Evolutionary conservation across 30 jellyfish, hydroid and myxozoan species (phyloP), one percentile per base, ranked within the genome.

Genomic region (Nemopilema nomurai): DNA sequence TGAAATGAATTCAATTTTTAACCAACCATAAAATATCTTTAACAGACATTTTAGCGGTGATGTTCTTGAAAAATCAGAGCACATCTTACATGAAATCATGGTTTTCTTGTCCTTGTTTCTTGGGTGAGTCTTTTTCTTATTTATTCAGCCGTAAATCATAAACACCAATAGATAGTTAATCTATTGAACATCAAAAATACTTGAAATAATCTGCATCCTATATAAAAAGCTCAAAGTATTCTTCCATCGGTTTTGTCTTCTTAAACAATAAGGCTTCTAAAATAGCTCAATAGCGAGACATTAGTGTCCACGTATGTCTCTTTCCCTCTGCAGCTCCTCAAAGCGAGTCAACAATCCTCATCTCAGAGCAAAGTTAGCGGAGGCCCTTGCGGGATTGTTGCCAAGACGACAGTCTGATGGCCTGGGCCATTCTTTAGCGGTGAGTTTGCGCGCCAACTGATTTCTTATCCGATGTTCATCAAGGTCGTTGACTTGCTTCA

Each of bases 331-430:
- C 83, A 94, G 99, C 51, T 74, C 90, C 18, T 75, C 99, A 13
- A 62, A 64, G 53, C 91, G 99, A 16, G 41, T 89, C 62, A 85
- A 94, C 29, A 96, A 96, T 82, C 99, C 99, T 1, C 99, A 96
- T 80, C 76, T 87, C 51, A 89, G 99, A 28, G 99, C 99, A 18
- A 96, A 96, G 66, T 85, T 89, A 8, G 98, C 99, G 17, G 98
- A 96, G 83, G 95, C 98, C 17, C 79, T 95, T 22, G 97, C 97
- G 49, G 97, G 97, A 0, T 84, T 94, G 63, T 72, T 94, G 18
- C 99, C 99, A 22, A 77, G 89, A 29, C 32, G 33, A 24, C 69
- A 70, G 51, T 51, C 76, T 29, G 83, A 89, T 67, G 90, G 72
- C 33, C 66, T 83, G 17, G 90, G 90, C 32, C 51, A 82, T 16